These are phyloP conservation scores for Geophilus truncorum DNA, from an alignment of 2,888 invertebrate genomes.

Conservation along the genomic window DNA sequence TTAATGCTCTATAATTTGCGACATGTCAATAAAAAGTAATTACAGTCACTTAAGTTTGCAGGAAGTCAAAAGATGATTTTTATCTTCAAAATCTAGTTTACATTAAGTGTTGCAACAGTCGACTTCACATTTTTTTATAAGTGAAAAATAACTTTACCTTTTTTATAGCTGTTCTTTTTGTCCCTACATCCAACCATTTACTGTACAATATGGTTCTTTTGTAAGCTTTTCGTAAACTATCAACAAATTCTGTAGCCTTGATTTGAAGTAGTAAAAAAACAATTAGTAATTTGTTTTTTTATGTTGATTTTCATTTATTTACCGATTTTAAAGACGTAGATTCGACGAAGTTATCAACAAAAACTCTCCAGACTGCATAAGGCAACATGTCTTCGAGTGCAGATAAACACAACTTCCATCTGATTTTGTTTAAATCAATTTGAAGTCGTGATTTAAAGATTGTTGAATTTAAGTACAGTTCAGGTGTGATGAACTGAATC, in stretches of 20 bases:
- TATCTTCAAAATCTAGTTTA: too few relatives aligned
- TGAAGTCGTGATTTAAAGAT: neutral
- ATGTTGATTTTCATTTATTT: neutral
- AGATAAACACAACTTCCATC: slow-evolving; percentile 6
- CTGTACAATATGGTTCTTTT: neutral
- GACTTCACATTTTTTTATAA: too few relatives aligned
- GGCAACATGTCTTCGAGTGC: neutral
- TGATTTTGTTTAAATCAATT: neutral
- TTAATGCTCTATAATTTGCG: too few relatives aligned
- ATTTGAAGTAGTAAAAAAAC: too few relatives aligned
- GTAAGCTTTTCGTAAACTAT: neutral
- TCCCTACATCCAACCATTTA: neutral
- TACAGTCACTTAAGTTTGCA: too few relatives aligned
- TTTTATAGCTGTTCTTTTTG: neutral
- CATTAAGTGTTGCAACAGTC: too few relatives aligned
- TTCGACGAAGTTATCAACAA: neutral
- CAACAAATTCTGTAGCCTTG: neutral
- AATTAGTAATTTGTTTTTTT: too few relatives aligned
- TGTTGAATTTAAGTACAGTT: neutral
- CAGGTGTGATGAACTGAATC: neutral
- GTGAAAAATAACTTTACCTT: neutral
- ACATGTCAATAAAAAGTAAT: too few relatives aligned
- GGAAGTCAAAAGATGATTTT: too few relatives aligned
- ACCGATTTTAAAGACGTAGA: neutral
- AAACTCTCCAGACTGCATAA: neutral